phyloP scores from a whole-genome alignment of 2,888 invertebrate genomes.

The Drosophila algonquin region DNA sequence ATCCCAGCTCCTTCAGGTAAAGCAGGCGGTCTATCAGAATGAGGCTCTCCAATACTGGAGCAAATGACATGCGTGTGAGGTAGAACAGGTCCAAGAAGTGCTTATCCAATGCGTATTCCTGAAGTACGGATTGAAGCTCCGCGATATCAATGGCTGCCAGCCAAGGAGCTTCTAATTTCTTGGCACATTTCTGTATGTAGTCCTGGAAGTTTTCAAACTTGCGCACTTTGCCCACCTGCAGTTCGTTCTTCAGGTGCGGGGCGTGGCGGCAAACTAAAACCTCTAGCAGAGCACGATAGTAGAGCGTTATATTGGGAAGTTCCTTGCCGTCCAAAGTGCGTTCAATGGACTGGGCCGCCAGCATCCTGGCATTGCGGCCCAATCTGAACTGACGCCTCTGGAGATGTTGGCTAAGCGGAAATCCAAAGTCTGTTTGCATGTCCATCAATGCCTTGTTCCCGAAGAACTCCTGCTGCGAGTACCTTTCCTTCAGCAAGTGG shows the following conservation, averaged over 20 bases:
- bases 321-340: constrained; percentile 86
- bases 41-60: constrained; percentile 91
- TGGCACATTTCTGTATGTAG: constrained; percentile 89
- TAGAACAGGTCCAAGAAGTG: constrained; percentile 90
- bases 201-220: constrained; percentile 88
- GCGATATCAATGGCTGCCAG: constrained; percentile 83
- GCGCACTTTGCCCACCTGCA: constrained; percentile 87
- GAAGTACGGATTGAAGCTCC: constrained; percentile 84
- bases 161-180: constrained; percentile 85
- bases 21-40: constrained; percentile 92
- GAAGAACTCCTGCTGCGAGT: constrained; percentile 80
- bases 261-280: constrained; percentile 85
- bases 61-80: constrained; percentile 89
- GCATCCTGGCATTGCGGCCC: constrained; percentile 92
- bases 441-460: constrained; percentile 76
- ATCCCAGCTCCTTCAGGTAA: constrained; percentile 89
- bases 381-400: constrained; percentile 85
- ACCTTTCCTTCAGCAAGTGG: constrained; percentile 89
- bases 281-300: constrained; percentile 91
- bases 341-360: constrained; percentile 93
- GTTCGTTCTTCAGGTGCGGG: constrained; percentile 82
- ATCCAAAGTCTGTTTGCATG: constrained; percentile 84
- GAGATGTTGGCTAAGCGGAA: constrained; percentile 88
- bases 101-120: constrained; percentile 84
- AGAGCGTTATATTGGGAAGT: constrained; percentile 87